Base-by-base conservation (phyloP, 2,888 invertebrate genomes). In the Trichopoda pennipes region DNA sequence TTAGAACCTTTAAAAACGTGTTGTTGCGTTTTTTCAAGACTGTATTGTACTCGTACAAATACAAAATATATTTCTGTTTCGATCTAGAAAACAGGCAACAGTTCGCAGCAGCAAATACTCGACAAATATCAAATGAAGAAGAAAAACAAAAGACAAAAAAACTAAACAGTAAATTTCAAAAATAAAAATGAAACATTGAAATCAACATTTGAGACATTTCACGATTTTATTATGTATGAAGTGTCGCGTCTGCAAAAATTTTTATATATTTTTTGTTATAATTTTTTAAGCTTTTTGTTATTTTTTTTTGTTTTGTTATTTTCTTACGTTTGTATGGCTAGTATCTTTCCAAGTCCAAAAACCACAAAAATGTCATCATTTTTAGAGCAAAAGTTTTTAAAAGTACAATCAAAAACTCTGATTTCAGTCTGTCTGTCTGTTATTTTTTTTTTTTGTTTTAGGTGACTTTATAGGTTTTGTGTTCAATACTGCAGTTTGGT, bases 221-320 rank as follows among this genome's bases (percentile, higher is more conserved):
- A 85, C 81, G 83, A 84, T 85, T 83, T 85, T 85, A 85, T 85
- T 85, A 84, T 85, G 85, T 84, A 85, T 83, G 85, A 85, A 81
- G 85, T 85, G 85, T 85, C 84, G 85, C 81, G 85, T 84, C 83
- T 84, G 81, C 84, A 69, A 80, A 81, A 75, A 80, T 79, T 82
- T 84, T 84, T 83, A 80, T 79, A 69, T 69, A 28, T 51, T 73
- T 82, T 72, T 72, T 72, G 49, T 60, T 72, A 51, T 61, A 42
- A 35, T 63, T 73, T 56, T 66, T 68, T 42, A n/a, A n/a, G n/a
- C n/a, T 55, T 60, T 56, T 64, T 19, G 17, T 16, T 56, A 56
- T 23, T 58, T 23, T 14, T 56, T 64, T 14, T 1, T 16, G 19
- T 69, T 58, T 38, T 21, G 8, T n/a, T n/a, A n/a, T n/a, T 23